Conservation (phyloP, 2,113 vertebrate species). For the Entomyzon cyanotis region DNA sequence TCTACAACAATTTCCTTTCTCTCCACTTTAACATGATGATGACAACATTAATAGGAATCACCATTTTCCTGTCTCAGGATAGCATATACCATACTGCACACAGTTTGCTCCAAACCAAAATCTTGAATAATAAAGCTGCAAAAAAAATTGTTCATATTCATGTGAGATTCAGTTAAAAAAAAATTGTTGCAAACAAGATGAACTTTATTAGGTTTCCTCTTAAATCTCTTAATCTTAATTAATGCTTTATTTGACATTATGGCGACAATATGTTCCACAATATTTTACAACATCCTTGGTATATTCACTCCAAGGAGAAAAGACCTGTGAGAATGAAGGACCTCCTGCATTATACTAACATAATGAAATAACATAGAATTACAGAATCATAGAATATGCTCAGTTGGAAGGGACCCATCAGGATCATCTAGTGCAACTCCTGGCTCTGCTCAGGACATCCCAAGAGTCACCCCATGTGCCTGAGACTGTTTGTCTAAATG, state of each 20-base stretch:
- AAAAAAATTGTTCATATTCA: not conserved
- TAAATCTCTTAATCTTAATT: not conserved
- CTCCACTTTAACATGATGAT: not conserved
- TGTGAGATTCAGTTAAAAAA: not conserved
- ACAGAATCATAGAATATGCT: not conserved
- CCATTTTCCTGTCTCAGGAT: not conserved
- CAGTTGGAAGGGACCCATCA: not conserved
- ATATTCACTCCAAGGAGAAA: not conserved
- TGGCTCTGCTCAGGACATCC: fast-evolving
- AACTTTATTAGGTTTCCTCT: not conserved
- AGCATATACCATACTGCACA: fast-evolving
- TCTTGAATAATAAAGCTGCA: not conserved
- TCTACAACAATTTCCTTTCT: not conserved
- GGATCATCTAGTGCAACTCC: not conserved
- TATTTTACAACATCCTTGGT: not conserved
- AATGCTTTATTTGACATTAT: not conserved
- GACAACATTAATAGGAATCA: not conserved
- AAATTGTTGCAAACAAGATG: not conserved
- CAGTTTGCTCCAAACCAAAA: not conserved
- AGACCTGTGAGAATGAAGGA: not conserved
- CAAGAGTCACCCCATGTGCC: not conserved
- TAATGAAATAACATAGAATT: not conserved
- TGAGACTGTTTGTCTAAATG: not conserved
- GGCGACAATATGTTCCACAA: not conserved
- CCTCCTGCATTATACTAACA: not conserved